Base-by-base conservation (phyloP, 2,888 invertebrate genomes). In the Lottia gigantea region DNA sequence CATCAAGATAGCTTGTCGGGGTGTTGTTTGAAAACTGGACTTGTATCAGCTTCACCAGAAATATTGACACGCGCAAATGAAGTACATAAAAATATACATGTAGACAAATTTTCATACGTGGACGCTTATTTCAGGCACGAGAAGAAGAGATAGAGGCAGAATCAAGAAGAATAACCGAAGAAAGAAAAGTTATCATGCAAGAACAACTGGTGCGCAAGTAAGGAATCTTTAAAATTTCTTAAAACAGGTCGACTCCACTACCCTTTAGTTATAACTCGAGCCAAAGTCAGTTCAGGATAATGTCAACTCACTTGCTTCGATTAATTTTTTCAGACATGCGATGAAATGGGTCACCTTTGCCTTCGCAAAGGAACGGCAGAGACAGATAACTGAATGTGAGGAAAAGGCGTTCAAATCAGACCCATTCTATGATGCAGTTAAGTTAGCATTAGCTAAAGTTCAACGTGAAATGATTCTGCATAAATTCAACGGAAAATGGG, bases 401-500 rank as follows among this genome's bases (percentile, higher is more conserved):
- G 64, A 64, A 14, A 7, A 15, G 0, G 15, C 62, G 3, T 14
- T 16, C 19, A 25, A 68, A 25, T 45, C 46, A 23, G 68, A 74
- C 14, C 71, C 72, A 16, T 55, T 68, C 0, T n/a, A 46, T 11
- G 71, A 72, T 14, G 23, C 68, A 7, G 68, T 75, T 68, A 70
- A 67, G 47, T 68, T 66, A 46, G 14, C 72, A 7, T 63, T 75
- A 64, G 68, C 69, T n/a, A 68, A 71, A 61, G 71, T 72, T 15
- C 75, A 75, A 62, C 45, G 75, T 46, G 73, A 75, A 49, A 74
- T 75, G 75, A 61, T 75, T n/a, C 69, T 75, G 0, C 72, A 72
- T 49, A 75, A 75, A 46, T 75, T 75, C 67, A 71, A 70, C 49
- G 75, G 75, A 0, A 73, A 71, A 68, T 75, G 75, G 75, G 62